phyloP scores from a whole-genome alignment of 2,113 vertebrate species.

The Caranx melampygus region DNA sequence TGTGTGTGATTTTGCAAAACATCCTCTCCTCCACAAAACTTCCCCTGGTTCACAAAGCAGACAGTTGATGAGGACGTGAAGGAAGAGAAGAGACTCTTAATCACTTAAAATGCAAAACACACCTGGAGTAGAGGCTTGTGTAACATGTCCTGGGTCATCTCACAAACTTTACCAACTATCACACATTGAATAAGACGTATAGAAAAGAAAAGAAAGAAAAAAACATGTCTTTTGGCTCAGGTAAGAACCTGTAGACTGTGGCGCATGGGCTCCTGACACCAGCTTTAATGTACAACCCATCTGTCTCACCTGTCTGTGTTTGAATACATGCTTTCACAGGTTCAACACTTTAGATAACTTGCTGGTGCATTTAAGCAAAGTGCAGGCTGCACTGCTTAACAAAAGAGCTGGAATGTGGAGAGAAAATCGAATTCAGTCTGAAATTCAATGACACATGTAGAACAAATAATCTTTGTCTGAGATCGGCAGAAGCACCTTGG shows the following conservation, averaged over 20 bases:
- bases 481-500: background rate
- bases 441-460: background rate
- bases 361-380: background rate
- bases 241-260: background rate
- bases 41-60: constrained; percentile 15
- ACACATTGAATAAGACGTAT: background rate
- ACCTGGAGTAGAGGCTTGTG: background rate
- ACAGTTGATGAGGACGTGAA: constrained; percentile 12
- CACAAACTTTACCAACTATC: background rate
- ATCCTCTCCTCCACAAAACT: background rate
- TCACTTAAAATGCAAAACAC: constrained; percentile 1
- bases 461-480: background rate
- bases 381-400: background rate
- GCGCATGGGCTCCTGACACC: no score
- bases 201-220: background rate
- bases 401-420: background rate
- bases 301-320: background rate
- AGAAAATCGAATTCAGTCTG: background rate
- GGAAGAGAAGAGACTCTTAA: background rate
- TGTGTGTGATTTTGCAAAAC: constrained; percentile 28
- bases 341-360: background rate
- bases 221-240: background rate
- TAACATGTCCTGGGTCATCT: constrained; percentile 3
- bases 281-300: background rate
- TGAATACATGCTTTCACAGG: background rate